Percentiles rank a stretch among this genome's conserved stretches.
Conservation (phyloP, 2,113 vertebrate genomes). For the Labrus mixtus region DNA sequence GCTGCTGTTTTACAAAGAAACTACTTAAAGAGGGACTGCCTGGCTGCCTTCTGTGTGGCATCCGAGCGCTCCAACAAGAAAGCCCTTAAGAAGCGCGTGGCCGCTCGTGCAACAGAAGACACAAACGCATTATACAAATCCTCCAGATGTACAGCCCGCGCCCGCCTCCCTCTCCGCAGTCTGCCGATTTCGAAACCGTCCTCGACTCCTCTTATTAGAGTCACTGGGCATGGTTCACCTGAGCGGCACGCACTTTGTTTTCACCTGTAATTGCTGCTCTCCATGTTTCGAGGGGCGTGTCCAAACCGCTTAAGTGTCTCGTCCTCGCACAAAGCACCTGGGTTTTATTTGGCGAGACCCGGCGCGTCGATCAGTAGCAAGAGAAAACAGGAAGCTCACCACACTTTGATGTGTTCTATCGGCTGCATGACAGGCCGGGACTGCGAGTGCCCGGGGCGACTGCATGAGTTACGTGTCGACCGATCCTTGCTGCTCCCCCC, state of each 20-base stretch:
- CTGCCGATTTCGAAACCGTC: neutral
- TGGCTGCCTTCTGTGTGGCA: conserved; percentile 20
- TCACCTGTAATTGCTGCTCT: neutral
- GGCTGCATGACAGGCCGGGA: conserved; percentile 14
- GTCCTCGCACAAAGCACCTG: conserved; percentile 2
- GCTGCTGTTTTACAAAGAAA: conserved; percentile 56
- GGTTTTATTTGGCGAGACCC: neutral
- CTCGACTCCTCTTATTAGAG: neutral
- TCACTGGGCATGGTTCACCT: neutral
- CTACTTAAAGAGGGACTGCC: conserved; percentile 36
- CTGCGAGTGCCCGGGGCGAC: conserved; percentile 18
- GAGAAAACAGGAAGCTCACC: conserved; percentile 28
- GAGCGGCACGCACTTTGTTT: neutral
- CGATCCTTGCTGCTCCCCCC: conserved; percentile 24
- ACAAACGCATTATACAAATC: neutral
- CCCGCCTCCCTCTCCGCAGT: neutral
- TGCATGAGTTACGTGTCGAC: conserved; percentile 35
- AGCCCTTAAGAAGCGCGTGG: conserved; percentile 7
- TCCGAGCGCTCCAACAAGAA: conserved; percentile 7
- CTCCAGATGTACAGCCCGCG: neutral
- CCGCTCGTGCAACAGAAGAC: neutral
- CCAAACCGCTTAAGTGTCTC: neutral
- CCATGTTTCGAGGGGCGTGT: neutral
- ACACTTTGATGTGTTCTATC: conserved; percentile 41
- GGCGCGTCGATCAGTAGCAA: neutral